Conservation (phyloP, 2,113 vertebrate species). For the Cavia aperea region DNA sequence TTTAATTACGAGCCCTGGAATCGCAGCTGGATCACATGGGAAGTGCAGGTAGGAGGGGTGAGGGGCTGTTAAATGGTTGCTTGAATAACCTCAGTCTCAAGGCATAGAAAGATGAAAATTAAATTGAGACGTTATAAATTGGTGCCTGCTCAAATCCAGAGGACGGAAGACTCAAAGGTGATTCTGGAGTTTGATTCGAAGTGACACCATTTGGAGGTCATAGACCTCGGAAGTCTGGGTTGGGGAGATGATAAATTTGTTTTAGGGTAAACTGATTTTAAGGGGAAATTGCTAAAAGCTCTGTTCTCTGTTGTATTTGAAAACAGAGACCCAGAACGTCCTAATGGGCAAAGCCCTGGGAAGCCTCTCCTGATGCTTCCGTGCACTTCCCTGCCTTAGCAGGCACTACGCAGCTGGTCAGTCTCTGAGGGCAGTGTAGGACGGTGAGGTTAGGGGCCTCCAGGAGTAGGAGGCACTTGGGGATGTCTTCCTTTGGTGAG, state of each 20-base stretch:
- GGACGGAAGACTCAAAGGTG: not conserved
- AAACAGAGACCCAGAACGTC: not conserved
- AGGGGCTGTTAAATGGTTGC: not conserved
- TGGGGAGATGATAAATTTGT: not conserved
- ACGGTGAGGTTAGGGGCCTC: not conserved
- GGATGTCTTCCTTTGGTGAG: not conserved
- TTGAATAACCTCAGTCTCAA: not conserved
- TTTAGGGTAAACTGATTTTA: not conserved
- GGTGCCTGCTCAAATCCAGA: not conserved
- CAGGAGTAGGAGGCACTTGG: not conserved
- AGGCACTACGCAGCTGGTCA: not conserved
- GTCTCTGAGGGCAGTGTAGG: rapidly evolving
- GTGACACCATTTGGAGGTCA: not conserved
- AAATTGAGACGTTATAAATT: not conserved
- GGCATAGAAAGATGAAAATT: not conserved
- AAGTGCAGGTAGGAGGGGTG: not conserved
- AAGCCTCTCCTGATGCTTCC: not conserved
- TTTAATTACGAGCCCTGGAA: not conserved
- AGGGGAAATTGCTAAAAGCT: no score
- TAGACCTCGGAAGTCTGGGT: not conserved
- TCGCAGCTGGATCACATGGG: not conserved
- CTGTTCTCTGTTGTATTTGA: no score
- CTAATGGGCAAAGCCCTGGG: not conserved
- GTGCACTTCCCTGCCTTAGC: not conserved
- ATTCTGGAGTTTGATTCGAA: not conserved